Conservation (phyloP, 2,113 vertebrate genomes). For the Mus pahari region DNA sequence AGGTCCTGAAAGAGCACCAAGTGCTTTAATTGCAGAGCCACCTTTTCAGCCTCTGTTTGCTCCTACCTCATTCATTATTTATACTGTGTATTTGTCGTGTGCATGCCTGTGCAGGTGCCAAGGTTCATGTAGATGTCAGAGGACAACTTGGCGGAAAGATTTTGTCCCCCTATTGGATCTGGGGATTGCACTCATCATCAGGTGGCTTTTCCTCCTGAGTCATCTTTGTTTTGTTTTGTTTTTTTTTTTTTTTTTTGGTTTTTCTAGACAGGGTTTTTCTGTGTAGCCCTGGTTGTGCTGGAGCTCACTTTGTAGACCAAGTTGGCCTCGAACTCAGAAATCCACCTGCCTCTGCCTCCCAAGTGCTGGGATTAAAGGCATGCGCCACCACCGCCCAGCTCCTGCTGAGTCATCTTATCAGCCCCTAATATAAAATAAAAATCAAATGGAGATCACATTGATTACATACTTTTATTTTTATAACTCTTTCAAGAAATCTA, state of each 20-base stretch:
- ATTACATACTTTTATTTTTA: not conserved
- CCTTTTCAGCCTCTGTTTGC: not conserved
- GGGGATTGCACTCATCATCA: not conserved
- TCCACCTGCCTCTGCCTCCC: no score
- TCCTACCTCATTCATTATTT: not conserved
- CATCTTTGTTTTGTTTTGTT: no score
- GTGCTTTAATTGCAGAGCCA: not conserved
- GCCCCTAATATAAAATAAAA: not conserved
- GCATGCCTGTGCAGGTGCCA: not conserved
- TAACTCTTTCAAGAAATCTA: not conserved
- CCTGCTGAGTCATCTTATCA: not conserved
- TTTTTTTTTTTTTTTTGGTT: no score
- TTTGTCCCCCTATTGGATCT: not conserved
- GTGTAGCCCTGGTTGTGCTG: no score
- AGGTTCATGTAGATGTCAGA: not conserved
- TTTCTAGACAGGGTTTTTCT: no score
- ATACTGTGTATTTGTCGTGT: not conserved
- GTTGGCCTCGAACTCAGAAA: no score
- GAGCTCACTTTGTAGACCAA: no score
- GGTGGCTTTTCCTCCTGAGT: not conserved
- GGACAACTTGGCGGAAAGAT: not conserved
- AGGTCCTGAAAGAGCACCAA: not conserved
- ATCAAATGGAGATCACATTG: not conserved
- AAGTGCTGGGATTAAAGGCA: no score
- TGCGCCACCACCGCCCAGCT: no score